Base-by-base conservation (phyloP, 2,113 vertebrate genomes). In the Tautogolabrus adspersus region DNA sequence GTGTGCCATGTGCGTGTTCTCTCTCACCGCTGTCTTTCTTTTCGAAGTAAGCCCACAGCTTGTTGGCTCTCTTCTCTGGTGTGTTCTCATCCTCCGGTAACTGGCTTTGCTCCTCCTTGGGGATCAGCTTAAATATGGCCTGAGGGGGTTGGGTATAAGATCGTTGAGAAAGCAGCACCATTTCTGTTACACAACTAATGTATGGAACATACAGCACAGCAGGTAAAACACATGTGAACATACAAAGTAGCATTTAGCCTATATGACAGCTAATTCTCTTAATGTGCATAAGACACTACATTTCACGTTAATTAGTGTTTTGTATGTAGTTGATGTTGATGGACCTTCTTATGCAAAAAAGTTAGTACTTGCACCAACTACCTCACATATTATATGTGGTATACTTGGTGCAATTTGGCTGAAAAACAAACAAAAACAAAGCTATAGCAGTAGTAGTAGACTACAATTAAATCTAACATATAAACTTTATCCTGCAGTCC, bases 61-160 rank as follows among this genome's bases (percentile, higher is more conserved):
- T 97, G 64, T 94, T 88, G 8, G 96, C 91, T 88, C 96, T 93
- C 87, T 95, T 97, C 70, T 96, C 96, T 0, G 96, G 94, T 5
- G 96, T 97, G 90, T 96, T 96, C 82, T 96, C 96, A 26, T 97
- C 96, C 8, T 90, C 91, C n/a, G 95, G 93, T 59, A 97, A 93
- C 63, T 75, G 83, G 59, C 87, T 85, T 83, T 91, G 83, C 0
- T 97, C 96, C 16, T 96, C 95, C n/a, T 92, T 94, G 8, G 87
- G 95, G 86, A 96, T 97, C 94, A 97, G 95, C 88, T 95, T 97
- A 94, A 97, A 97, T 84, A 96, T 96, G 44, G 96, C 94, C 96
- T 97, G 79, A 63, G 51, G 66, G 64, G 73, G 72, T 40, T 66
- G 72, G 64, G 58, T 16, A 65, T 49, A 73, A 81, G 46, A 72